These are phyloP conservation scores for Heliconius nattereri DNA, from an alignment of 1,140 invertebrate genomes.

Conservation along the genomic window DNA sequence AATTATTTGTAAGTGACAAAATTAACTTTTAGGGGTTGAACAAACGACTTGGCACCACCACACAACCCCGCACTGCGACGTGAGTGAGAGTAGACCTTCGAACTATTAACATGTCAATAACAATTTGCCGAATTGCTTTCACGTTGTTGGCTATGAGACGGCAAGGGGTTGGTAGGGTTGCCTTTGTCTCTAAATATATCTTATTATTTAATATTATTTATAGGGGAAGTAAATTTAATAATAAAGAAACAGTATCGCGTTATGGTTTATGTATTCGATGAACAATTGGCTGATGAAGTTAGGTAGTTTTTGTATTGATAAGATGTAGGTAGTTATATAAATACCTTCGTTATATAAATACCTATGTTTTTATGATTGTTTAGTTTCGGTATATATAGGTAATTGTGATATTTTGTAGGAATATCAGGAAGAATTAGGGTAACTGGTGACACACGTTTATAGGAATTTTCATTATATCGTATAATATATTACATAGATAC, in stretches of 20 bases:
- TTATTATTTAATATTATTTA: constrained; percentile 18
- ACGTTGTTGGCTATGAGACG: constrained; percentile 63
- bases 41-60: not conserved
- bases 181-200: constrained; percentile 15
- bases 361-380: too few species aligned
- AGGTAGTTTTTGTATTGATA: not conserved
- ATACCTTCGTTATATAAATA: too few species aligned
- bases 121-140: constrained; percentile 77
- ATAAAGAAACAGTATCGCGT: constrained; percentile 3
- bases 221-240: not conserved
- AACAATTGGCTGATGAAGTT: not conserved
- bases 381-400: too few species aligned
- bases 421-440: too few species aligned
- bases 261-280: not conserved
- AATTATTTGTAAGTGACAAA: not conserved
- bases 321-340: not conserved
- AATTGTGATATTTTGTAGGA: too few species aligned
- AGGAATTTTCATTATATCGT: too few species aligned
- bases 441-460: too few species aligned
- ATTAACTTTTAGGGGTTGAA: not conserved
- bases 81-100: constrained; percentile 47
- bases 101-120: constrained; percentile 78
- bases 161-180: constrained; percentile 70
- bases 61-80: constrained; percentile 29
- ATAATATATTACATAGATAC: too few species aligned